Percentiles rank a stretch among this genome's conserved stretches.
Conservation (phyloP, 2,888 invertebrate species). For the Eueremaeus valkanovi region DNA sequence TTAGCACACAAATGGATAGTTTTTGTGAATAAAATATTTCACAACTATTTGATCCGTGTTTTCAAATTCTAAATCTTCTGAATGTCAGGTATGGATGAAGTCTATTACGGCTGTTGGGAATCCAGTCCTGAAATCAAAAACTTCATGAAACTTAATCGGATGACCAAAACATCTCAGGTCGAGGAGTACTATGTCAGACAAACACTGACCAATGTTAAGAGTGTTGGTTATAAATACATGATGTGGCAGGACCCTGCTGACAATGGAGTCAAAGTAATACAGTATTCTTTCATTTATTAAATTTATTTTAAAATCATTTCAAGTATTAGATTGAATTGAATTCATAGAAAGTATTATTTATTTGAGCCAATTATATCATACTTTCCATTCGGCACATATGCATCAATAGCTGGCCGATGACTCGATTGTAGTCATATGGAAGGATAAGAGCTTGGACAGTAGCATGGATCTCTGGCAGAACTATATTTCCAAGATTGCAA, state of each 20-base stretch:
- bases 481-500: slow-evolving; percentile 31
- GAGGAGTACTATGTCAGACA: slow-evolving; percentile 47
- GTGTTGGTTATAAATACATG: slow-evolving; percentile 48
- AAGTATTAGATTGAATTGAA: too few species aligned
- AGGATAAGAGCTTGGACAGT: slow-evolving; percentile 44
- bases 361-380: neutral
- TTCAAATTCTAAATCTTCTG: neutral
- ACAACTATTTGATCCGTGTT: neutral
- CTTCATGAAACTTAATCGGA: slow-evolving; percentile 58
- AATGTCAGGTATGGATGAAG: slow-evolving; percentile 81
- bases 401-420: slow-evolving; percentile 42
- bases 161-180: slow-evolving; percentile 53
- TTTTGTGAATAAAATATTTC: neutral
- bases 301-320: neutral
- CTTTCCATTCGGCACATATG: too few species aligned
- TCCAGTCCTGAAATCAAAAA: slow-evolving; percentile 63
- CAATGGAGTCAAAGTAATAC: slow-evolving; percentile 47
- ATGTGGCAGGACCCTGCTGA: slow-evolving; percentile 50
- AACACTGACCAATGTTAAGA: slow-evolving; percentile 45
- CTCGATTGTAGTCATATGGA: slow-evolving; percentile 49
- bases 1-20: too few species aligned
- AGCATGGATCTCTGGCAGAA: slow-evolving; percentile 36
- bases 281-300: neutral
- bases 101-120: slow-evolving; percentile 69
- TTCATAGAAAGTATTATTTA: too few species aligned